Evolutionary conservation across 2,113 vertebrate species (phyloP).

Genomic region (Menidia beryllina): DNA sequence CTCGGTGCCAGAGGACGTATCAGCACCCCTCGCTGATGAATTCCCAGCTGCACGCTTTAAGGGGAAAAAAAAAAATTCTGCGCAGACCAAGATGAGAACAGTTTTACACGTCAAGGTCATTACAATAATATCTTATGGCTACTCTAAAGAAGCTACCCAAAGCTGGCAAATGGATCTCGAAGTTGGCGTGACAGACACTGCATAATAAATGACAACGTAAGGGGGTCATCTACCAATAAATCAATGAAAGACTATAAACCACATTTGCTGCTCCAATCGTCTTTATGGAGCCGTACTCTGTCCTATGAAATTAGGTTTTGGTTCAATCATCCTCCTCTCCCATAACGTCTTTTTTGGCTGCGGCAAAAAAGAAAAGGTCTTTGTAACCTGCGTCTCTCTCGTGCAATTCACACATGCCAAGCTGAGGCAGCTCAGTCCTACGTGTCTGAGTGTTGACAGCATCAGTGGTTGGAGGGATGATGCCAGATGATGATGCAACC

Average conservation of each 20-base stretch:
- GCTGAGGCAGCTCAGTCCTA: no score
- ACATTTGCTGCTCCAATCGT: not conserved
- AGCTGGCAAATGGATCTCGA: no score
- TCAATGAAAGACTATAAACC: not conserved
- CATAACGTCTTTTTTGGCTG: not conserved
- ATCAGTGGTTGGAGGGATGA: no score
- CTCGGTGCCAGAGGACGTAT: constrained; percentile 18
- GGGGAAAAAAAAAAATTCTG: not conserved
- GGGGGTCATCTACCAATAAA: not conserved
- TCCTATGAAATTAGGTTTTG: not conserved
- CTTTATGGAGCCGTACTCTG: not conserved
- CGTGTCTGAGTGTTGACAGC: no score
- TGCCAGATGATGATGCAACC: no score
- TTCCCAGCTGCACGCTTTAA: not conserved
- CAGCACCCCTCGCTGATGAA: not conserved
- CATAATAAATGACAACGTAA: not conserved
- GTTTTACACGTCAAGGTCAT: not conserved
- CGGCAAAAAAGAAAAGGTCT: not conserved
- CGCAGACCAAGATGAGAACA: not conserved
- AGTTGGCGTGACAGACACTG: not conserved
- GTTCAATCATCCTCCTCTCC: not conserved
- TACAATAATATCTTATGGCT: not conserved
- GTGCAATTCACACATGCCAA: no score
- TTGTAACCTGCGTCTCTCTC: not conserved
- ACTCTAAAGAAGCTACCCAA: not conserved